Evolutionary conservation across 2,888 invertebrate genomes (phyloP).

Genomic region (Mycogona germanica): DNA sequence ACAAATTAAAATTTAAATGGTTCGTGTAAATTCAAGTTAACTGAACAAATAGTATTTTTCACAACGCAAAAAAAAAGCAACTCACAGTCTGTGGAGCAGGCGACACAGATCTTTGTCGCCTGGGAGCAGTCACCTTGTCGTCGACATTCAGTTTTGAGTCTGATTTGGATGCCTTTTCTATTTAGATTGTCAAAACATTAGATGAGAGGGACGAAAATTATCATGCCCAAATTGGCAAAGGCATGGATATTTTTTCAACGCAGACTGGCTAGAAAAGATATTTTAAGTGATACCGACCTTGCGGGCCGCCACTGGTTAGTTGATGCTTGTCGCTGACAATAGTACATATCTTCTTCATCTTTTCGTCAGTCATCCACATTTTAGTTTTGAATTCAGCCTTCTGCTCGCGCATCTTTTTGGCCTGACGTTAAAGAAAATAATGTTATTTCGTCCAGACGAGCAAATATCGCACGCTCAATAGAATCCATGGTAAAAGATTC

Average conservation of each 20-base stretch:
- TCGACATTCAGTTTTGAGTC: constrained; percentile 19
- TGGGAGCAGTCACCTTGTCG: constrained; percentile 23
- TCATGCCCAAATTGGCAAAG: too few species aligned
- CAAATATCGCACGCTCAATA: too few species aligned
- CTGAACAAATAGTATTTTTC: too few species aligned
- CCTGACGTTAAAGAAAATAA: too few species aligned
- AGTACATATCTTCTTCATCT: constrained; percentile 46
- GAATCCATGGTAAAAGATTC: too few species aligned
- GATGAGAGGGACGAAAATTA: too few species aligned
- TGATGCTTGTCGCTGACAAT: constrained; percentile 37
- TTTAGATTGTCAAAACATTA: not conserved
- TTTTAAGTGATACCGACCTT: too few species aligned
- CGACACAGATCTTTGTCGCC: constrained; percentile 9
- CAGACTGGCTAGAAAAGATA: too few species aligned
- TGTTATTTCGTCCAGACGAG: too few species aligned
- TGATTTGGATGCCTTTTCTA: not conserved
- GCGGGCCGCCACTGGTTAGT: not conserved
- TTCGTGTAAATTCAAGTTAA: too few species aligned
- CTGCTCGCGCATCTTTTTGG: constrained; percentile 21
- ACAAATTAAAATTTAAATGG: constrained; percentile 1
- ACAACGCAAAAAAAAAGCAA: too few species aligned
- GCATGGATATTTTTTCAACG: too few species aligned
- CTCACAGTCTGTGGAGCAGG: constrained; percentile 2
- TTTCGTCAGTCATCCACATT: constrained; percentile 48
- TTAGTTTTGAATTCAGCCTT: constrained; percentile 29